Evolutionary conservation across 2,888 invertebrate species (phyloP), one percentile per base, ranked within the genome.

Genomic region (Chymomyza fuscimana): DNA sequence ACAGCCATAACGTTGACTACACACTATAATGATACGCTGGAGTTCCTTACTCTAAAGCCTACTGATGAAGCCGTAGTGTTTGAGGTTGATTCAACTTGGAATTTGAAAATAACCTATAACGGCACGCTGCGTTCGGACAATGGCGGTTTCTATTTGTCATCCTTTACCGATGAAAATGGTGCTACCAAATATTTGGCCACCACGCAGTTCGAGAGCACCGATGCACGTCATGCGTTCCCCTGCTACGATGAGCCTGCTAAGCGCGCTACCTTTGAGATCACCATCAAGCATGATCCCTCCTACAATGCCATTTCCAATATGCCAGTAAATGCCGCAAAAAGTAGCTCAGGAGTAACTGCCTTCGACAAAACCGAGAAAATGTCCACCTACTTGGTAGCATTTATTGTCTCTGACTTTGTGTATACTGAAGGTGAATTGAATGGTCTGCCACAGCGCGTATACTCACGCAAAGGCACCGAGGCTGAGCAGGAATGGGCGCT

Each of bases 331-430:
- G 50, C 6, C 12, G 0, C 59, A 0, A 67, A 72, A 0, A 66
- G 67, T 19, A 71, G 71, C 29, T 0, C 68, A 32, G 83, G 82
- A 4, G 72, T 73, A 4, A 92, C 92, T 0, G 77, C 73, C 0
- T 92, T 92, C 63, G 5, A 92, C 70, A 92, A 93, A 56, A 93
- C 94, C 0, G 89, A 92, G 0, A 91, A 92, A 16, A 96, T 97
- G 96, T 94, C 96, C 6, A 93, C 96, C 0, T 97, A 98, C 86
- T 92, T 97, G 15, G 93, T 97, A 3, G 97, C 97, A 0, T 96
- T 96, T 88, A 93, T 96, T 15, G 95, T 97, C 0, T 94, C 94
- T 2, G 93, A 93, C 79, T 94, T 94, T 78, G 88, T 86, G 15
- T 79, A 59, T 15, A 77, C 88, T 2, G 79, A 80, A 5, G 88